A percentile compares a stretch with the other conserved stretches of the same genome.
Evolutionary conservation across 2,888 invertebrate genomes (phyloP).

Genomic region (Polietes domitor): DNA sequence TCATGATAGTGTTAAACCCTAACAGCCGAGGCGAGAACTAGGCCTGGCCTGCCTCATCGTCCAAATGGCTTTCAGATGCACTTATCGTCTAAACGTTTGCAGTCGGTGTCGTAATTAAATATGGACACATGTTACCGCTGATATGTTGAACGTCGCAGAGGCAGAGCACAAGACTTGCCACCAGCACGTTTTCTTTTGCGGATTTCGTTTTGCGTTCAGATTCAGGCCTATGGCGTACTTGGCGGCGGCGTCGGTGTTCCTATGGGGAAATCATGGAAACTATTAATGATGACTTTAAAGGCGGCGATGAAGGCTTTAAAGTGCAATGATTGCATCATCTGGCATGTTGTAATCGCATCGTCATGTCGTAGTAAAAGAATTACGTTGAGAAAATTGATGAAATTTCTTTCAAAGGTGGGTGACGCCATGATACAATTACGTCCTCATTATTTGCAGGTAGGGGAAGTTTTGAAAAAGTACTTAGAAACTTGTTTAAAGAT

Average conservation of each 20-base stretch:
- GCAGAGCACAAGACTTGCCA: background rate
- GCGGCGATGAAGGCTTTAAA: background rate
- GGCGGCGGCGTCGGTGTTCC: slow-evolving; percentile 5
- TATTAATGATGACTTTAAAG: slow-evolving; percentile 36
- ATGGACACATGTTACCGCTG: slow-evolving; percentile 65
- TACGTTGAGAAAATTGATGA: too few species aligned
- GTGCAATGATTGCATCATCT: too few species aligned
- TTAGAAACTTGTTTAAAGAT: too few species aligned
- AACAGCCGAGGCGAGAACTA: slow-evolving; percentile 20
- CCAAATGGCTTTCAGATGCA: slow-evolving; percentile 56
- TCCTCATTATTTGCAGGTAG: too few species aligned
- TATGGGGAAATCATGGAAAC: slow-evolving; percentile 35
- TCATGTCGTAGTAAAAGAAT: too few species aligned
- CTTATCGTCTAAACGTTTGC: slow-evolving; percentile 59
- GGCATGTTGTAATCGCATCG: background rate
- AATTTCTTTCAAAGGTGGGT: too few species aligned
- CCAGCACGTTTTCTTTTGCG: background rate
- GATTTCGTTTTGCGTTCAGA: background rate
- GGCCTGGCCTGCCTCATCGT: slow-evolving; percentile 9
- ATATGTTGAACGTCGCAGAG: slow-evolving; percentile 5
- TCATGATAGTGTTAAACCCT: slow-evolving; percentile 32
- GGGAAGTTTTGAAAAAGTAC: too few species aligned
- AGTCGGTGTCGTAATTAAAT: slow-evolving; percentile 54
- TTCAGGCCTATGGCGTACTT: background rate
- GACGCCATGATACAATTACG: too few species aligned